Evolutionary conservation across 2,113 vertebrate genomes (phyloP), one percentile per base, ranked within the genome.

Genomic region (Poeciliopsis prolifica): DNA sequence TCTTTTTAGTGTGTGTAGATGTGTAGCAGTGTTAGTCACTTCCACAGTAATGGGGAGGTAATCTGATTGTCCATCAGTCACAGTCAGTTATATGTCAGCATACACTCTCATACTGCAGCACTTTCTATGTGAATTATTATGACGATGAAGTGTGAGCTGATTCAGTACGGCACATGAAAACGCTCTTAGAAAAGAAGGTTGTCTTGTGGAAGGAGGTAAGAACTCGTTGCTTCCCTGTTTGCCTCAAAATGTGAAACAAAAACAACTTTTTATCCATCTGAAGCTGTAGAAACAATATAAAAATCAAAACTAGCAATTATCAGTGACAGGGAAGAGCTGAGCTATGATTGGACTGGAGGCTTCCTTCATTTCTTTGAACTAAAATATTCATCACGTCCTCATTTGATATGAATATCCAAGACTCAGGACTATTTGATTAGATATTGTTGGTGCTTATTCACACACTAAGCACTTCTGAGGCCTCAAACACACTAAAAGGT

Each of bases 91-190:
- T 79, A 77, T 17, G 40, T 61, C 72, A 3, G 30, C 44, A 30
- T 1, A 10, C 54, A 61, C 12, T 28, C 6, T 15, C 63, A 28
- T 26, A 3, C 33, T 73, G 62, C 76, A 64, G 29, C 44, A 11
- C 30, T 31, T 31, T 61, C 31, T 31, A 31, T 30, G 48, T 65
- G 78, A 68, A 76, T 76, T 42, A 72, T 15, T 44, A 83, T 71
- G 61, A 86, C 19, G 22, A 69, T 40, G 63, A 48, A 19, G 54
- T 11, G 64, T 65, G 75, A 73, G 58, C 60, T 33, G 35, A 70
- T 54, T 62, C 54, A 61, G 71, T 5, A 61, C 10, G 60, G 65
- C 48, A 67, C 35, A 66, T 74, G 30, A 68, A 70, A 81, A 81
- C 13, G 42, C 33, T 17, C 12, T 28, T 65, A 37, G 24, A 13